A percentile compares a stretch with the other conserved stretches of the same genome.
Conservation (phyloP, 2,113 vertebrate genomes). For the Calidris pugnax region DNA sequence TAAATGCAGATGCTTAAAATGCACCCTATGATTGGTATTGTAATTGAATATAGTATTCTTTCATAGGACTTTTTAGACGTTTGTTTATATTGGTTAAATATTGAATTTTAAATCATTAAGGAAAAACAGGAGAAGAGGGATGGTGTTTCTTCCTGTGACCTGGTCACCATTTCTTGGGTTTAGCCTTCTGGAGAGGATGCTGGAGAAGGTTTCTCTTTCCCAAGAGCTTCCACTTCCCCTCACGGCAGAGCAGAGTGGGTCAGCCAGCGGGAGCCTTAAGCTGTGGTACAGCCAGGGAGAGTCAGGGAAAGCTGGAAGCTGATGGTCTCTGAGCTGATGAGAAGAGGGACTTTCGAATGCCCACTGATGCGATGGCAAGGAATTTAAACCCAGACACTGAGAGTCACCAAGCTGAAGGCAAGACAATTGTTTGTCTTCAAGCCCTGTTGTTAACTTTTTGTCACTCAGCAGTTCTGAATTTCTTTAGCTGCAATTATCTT, state of each 20-base stretch:
- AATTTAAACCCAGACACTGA: neutral
- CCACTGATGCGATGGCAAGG: fast-evolving
- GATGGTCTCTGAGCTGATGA: neutral
- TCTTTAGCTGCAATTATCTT: neutral
- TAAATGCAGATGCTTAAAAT: neutral
- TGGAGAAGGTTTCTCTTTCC: neutral
- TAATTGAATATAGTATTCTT: neutral
- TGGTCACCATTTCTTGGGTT: neutral
- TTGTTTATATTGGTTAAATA: neutral
- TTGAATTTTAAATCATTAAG: neutral
- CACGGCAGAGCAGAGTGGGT: neutral
- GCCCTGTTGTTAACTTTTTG: neutral
- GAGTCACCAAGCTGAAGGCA: neutral
- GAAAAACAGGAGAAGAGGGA: neutral
- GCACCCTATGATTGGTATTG: fast-evolving
- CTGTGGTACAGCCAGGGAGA: fast-evolving
- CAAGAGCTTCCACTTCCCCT: neutral
- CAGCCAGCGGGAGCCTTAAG: neutral
- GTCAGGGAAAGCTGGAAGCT: neutral
- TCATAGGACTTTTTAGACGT: neutral
- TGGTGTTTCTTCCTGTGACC: neutral
- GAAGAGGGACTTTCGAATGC: neutral
- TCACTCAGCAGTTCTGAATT: neutral
- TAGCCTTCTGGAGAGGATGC: neutral
- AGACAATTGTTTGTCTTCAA: neutral